A percentile compares a stretch with the other conserved stretches of the same genome.
These are phyloP conservation scores for Drepana falcataria DNA, from an alignment of 2,888 invertebrate genomes.

Conservation along the genomic window DNA sequence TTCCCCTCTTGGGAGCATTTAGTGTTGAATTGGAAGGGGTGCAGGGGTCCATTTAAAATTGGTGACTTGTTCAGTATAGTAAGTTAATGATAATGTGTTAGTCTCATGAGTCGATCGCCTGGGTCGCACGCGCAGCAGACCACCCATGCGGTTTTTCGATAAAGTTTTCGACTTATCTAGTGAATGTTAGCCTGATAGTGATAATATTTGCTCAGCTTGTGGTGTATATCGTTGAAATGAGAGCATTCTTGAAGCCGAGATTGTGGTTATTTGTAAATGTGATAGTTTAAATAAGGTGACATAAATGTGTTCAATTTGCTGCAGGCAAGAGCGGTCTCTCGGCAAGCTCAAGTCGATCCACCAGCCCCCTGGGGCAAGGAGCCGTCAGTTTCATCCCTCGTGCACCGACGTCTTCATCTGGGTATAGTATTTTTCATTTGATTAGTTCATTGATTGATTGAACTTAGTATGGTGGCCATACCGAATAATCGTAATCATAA, in stretches of 20 bases:
- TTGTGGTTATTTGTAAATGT: conserved; percentile 13
- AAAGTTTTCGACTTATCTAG: conserved; percentile 43
- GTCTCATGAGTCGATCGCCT: conserved; percentile 17
- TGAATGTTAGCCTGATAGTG: conserved; percentile 35
- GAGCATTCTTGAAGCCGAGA: conserved; percentile 10
- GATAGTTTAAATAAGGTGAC: neutral
- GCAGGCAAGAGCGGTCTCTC: conserved; percentile 69
- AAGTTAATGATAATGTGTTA: conserved; percentile 15
- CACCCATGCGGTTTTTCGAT: conserved; percentile 55
- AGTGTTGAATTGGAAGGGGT: conserved; percentile 27
- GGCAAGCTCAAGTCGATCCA: conserved; percentile 80
- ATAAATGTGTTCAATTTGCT: conserved; percentile 17
- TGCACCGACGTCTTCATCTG: conserved; percentile 79
- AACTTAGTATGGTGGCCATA: too few species aligned
- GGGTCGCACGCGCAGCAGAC: conserved; percentile 52
- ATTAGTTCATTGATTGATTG: neutral
- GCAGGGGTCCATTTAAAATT: conserved; percentile 32
- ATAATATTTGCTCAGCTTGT: conserved; percentile 45
- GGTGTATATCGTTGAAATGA: conserved; percentile 25
- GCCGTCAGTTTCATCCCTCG: conserved; percentile 70
- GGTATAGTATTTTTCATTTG: conserved; percentile 35
- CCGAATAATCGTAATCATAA: too few species aligned
- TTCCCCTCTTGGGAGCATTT: conserved; percentile 17
- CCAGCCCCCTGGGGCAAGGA: conserved; percentile 75
- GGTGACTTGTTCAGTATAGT: conserved; percentile 21